Base-by-base conservation (phyloP, 2,113 vertebrate genomes). In the Morone saxatilis region DNA sequence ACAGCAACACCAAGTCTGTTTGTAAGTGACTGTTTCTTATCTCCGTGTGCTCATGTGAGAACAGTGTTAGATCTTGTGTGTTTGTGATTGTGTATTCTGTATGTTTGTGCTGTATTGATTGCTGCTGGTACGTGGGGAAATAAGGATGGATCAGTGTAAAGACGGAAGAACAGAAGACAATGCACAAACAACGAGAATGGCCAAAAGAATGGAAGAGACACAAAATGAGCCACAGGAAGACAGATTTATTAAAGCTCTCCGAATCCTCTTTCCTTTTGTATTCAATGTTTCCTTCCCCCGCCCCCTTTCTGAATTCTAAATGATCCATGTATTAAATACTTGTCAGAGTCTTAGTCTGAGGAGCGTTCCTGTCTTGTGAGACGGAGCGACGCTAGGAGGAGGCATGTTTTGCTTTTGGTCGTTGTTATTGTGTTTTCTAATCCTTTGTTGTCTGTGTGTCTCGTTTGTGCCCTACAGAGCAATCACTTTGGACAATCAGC, bases 401-500 rank as follows among this genome's bases (percentile, higher is more conserved):
- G 76, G 54, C 43, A 20, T 38, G 54, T 71, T 71, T 71, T 77
- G 54, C 51, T 56, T 66, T 76, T 19, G 5, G n/a, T 70, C 53
- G 22, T 43, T 68, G 40, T 59, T 62, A 4, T 40, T 72, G 14
- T 62, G 38, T 51, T 66, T 71, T 66, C 14, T 82, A 85, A 87
- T 71, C 67, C 74, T 45, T 51, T 67, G 22, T 53, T 84, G n/a
- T 69, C 40, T 69, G 19, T 69, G 36, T 90, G 61, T 90, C 41
- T 85, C n/a, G 80, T 86, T 80, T 86, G 70, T 88, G 66, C 72
- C 57, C 88, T 45, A 81, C 85, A 99, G 98, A 94, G 94, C 96
- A 83, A 96, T 98, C 92, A 97, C 97, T 0, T 84, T 97, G 92
- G 96, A 98, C 86, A 98, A 97, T 85, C 97, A 98, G 83, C 95